Conservation (phyloP, 2,113 vertebrate genomes). For the Oncorhynchus mykiss region DNA sequence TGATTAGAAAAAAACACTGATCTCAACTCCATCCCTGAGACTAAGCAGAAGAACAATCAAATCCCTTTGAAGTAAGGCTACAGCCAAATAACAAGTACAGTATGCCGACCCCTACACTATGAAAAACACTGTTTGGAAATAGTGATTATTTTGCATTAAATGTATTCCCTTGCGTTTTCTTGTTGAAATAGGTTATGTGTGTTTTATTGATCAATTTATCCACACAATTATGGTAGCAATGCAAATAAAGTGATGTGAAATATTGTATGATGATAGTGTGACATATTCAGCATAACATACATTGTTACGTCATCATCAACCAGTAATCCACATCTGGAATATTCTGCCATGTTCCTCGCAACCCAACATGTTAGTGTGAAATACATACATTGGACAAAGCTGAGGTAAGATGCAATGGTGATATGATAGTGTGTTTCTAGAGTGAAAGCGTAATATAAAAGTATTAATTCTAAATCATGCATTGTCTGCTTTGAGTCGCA, state of each 20-base stretch:
- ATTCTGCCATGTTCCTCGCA: not conserved
- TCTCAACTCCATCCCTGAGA: conserved; percentile 73
- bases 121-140: not conserved
- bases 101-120: not conserved
- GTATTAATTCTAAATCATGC: conserved; percentile 49
- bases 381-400: conserved; percentile 1
- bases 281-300: not conserved
- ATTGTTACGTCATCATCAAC: not conserved
- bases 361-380: not conserved
- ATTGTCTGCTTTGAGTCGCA: conserved; percentile 34
- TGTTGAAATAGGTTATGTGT: not conserved
- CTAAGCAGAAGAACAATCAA: conserved; percentile 69
- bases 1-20: conserved; percentile 59
- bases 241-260: not conserved
- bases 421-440: conserved; percentile 27
- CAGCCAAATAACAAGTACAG: conserved; percentile 9
- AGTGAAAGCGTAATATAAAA: conserved; percentile 18
- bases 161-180: not conserved
- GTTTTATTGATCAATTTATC: conserved; percentile 9
- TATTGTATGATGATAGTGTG: not conserved
- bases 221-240: not conserved
- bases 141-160: not conserved
- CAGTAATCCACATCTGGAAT: not conserved
- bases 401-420: not conserved
- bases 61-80: conserved; percentile 39